Evolutionary conservation across 2,888 invertebrate species (phyloP).

Genomic region (Myathropa florea): DNA sequence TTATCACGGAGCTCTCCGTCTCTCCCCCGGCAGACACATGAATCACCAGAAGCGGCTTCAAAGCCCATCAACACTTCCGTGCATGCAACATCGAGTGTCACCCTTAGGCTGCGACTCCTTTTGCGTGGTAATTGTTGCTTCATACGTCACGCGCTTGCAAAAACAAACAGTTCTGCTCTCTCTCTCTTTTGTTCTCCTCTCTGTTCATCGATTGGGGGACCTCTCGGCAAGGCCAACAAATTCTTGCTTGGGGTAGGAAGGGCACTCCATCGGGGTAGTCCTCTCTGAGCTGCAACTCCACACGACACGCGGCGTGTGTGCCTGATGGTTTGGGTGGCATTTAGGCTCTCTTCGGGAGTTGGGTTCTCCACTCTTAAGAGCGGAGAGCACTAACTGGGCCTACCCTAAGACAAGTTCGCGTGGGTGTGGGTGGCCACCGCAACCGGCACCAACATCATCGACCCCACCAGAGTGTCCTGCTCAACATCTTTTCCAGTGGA

Average conservation of each 20-base stretch:
- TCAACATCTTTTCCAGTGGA: constrained; percentile 11
- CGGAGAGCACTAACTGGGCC: neutral
- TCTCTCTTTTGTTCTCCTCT: neutral
- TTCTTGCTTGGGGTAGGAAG: constrained; percentile 29
- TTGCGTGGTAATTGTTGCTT: constrained; percentile 9
- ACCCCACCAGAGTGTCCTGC: constrained; percentile 5
- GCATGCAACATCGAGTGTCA: neutral
- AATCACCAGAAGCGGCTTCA: neutral
- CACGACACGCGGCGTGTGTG: too few species aligned
- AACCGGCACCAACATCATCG: neutral
- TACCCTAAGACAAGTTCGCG: constrained; percentile 41
- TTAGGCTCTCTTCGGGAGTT: neutral
- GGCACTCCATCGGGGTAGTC: too few species aligned
- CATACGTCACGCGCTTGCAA: neutral
- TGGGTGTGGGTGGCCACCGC: constrained; percentile 7
- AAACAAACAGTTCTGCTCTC: neutral
- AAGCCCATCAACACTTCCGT: neutral
- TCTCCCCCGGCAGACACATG: neutral
- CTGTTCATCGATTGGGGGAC: neutral
- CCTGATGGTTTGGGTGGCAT: too few species aligned
- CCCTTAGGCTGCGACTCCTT: neutral
- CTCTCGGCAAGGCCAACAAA: constrained; percentile 11
- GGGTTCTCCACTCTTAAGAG: constrained; percentile 1
- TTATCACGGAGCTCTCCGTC: neutral
- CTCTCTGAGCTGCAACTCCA: neutral